Evolutionary conservation across 2,888 invertebrate species (phyloP).

Genomic region (Gisinianus flammeolus): DNA sequence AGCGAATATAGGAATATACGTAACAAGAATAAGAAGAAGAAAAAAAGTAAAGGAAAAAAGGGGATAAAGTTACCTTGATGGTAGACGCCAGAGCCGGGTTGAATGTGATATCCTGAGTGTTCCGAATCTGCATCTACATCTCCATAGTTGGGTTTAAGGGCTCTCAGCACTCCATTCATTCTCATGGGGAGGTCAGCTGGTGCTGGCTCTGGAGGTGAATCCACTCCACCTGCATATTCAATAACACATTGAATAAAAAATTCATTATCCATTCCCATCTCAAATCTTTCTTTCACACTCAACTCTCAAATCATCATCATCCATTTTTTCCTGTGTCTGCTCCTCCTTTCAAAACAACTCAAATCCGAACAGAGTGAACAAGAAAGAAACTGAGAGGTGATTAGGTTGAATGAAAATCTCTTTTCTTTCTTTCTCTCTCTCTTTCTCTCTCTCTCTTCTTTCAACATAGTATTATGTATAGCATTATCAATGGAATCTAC

Average conservation of each 20-base stretch:
- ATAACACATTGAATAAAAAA: conserved; percentile 13
- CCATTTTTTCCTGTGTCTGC: too few species aligned
- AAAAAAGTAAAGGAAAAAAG: too few species aligned
- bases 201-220: conserved; percentile 58
- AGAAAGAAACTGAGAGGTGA: too few species aligned
- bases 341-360: conserved; percentile 15
- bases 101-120: conserved; percentile 56
- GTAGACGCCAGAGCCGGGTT: conserved; percentile 56
- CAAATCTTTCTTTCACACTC: conserved; percentile 13
- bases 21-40: too few species aligned
- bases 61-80: conserved; percentile 54
- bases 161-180: conserved; percentile 57
- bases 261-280: not conserved
- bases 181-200: conserved; percentile 59
- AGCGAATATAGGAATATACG: too few species aligned
- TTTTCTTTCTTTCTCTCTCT: too few species aligned
- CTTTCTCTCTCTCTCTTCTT: too few species aligned
- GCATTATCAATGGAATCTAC: too few species aligned
- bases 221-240: conserved; percentile 50
- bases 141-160: conserved; percentile 54
- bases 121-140: conserved; percentile 54
- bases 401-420: too few species aligned
- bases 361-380: too few species aligned
- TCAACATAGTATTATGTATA: too few species aligned
- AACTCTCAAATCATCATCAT: not conserved